Conservation (phyloP, 1,140 invertebrate genomes). For the Pteromalus puparum region DNA sequence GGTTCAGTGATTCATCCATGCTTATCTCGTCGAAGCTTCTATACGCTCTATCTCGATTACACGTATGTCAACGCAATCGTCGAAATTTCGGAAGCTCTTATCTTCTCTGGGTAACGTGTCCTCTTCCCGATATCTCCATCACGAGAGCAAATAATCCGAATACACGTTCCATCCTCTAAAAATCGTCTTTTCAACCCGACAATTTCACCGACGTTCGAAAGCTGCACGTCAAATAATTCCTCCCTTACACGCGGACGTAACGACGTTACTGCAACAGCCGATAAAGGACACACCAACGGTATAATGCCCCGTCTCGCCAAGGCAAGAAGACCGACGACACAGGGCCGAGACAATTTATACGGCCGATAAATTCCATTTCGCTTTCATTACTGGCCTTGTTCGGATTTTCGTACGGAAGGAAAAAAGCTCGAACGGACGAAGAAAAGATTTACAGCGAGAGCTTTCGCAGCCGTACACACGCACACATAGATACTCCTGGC, state of each 20-base stretch:
- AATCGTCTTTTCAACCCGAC: no score
- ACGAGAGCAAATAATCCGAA: neutral
- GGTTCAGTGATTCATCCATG: slow-evolving; percentile 20
- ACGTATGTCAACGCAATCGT: neutral
- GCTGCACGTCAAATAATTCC: neutral
- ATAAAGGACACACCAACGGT: neutral
- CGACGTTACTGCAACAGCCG: neutral
- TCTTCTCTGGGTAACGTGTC: neutral
- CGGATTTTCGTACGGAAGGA: slow-evolving; percentile 48
- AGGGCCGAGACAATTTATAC: slow-evolving; percentile 66
- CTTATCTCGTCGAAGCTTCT: neutral
- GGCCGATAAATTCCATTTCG: slow-evolving; percentile 71
- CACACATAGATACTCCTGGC: neutral
- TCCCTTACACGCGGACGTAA: neutral
- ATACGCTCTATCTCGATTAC: neutral
- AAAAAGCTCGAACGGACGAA: slow-evolving; percentile 24
- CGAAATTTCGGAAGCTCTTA: neutral
- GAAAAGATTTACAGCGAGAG: slow-evolving; percentile 22
- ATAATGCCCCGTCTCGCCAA: neutral
- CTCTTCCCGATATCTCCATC: neutral
- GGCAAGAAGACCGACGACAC: neutral
- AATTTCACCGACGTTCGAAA: neutral
- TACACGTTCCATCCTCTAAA: neutral
- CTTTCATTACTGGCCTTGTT: slow-evolving; percentile 70
- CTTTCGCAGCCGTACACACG: neutral